phyloP scores from a whole-genome alignment of 2,797 vertebrate species.

The Pseudochromis fuscus region DNA sequence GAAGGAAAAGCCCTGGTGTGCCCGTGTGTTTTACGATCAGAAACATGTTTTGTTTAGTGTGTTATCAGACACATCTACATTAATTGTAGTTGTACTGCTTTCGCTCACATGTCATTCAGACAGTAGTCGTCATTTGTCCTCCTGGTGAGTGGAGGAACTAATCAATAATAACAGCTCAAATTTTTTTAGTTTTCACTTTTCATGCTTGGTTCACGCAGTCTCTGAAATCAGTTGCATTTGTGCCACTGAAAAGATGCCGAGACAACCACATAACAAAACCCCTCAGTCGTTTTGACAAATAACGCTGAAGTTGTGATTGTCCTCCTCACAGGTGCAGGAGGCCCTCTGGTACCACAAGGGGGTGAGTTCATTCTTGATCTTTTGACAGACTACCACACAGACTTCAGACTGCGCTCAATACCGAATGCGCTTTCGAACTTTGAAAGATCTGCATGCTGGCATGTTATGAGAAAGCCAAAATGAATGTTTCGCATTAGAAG shows the following conservation, averaged over 20 bases:
- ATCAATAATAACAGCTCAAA: not conserved
- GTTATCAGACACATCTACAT: too few relatives aligned
- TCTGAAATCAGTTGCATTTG: not conserved
- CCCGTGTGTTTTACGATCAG: not conserved
- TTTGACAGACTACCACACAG: constrained; percentile 35
- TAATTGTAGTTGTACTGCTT: not conserved
- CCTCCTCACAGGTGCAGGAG: constrained; percentile 70
- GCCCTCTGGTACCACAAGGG: constrained; percentile 70
- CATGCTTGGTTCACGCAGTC: not conserved
- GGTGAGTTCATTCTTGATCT: constrained; percentile 52
- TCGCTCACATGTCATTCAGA: not conserved
- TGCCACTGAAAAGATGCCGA: not conserved
- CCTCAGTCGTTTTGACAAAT: constrained; percentile 1
- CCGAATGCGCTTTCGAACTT: constrained; percentile 21
- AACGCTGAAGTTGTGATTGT: constrained; percentile 23
- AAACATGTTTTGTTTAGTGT: constrained; percentile 12
- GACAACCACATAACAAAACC: not conserved
- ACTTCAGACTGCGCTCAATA: constrained; percentile 21
- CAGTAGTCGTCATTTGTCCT: not conserved
- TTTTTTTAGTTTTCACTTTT: too few relatives aligned
- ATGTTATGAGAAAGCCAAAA: constrained; percentile 57
- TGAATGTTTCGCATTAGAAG: constrained; percentile 64
- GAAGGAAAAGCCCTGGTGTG: not conserved
- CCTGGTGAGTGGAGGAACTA: constrained; percentile 60
- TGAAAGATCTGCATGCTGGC: constrained; percentile 47